A percentile compares a stretch with the other conserved stretches of the same genome.
Conservation (phyloP, 2,888 invertebrate species). For the Agrochola macilenta region DNA sequence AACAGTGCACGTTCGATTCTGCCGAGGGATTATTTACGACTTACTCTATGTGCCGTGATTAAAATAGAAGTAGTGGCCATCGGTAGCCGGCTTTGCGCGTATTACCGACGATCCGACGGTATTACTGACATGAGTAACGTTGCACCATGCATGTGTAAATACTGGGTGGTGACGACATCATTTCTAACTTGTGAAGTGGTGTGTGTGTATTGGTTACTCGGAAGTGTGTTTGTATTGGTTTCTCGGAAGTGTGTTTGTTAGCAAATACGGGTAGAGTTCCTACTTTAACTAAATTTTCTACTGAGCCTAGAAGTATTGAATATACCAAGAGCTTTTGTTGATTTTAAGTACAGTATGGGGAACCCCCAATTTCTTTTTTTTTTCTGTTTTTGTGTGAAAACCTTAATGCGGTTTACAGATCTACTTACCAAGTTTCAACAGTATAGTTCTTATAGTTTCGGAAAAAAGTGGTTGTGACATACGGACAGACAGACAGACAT, state of each 20-base stretch:
- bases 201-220: not conserved
- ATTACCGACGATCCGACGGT: constrained; percentile 61
- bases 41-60: constrained; percentile 74
- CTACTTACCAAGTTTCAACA: no score
- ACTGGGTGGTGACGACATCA: constrained; percentile 32
- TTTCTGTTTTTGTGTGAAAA: no score
- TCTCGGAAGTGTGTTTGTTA: not conserved
- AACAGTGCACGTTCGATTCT: constrained; percentile 78
- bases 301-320: not conserved
- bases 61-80: constrained; percentile 79
- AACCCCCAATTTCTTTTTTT: no score
- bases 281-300: not conserved
- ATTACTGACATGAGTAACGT: constrained; percentile 50
- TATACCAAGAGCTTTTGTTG: not conserved
- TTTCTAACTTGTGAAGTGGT: not conserved
- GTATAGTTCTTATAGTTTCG: no score
- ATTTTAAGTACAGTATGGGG: not conserved
- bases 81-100: constrained; percentile 67
- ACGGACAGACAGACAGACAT: no score
- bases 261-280: no score
- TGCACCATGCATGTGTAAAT: constrained; percentile 27
- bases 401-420: no score
- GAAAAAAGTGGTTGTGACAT: no score
- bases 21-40: constrained; percentile 82
- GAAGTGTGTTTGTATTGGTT: not conserved